Evolutionary conservation across 2,888 invertebrate genomes (phyloP).

Genomic region (Scaptomyza caliginosa): DNA sequence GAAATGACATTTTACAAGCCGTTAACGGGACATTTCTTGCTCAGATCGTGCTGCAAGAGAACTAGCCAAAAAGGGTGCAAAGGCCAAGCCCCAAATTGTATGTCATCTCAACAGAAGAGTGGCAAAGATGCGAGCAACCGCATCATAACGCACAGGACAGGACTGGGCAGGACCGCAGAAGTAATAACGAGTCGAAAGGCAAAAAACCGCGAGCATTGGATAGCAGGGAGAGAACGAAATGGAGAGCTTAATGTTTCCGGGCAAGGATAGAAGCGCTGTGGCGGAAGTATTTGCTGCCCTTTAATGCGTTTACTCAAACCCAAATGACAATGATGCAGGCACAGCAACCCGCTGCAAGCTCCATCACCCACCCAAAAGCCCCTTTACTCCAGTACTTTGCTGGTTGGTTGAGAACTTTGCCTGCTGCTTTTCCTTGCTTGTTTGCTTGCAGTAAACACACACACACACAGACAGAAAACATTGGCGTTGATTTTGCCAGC

Average conservation of each 20-base stretch:
- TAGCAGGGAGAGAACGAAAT: not conserved
- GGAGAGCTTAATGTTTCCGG: conserved; percentile 64
- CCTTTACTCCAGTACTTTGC: not conserved
- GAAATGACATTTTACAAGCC: conserved; percentile 7
- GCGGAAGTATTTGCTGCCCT: conserved; percentile 72
- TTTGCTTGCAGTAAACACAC: conserved; percentile 21
- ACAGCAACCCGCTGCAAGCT: not conserved
- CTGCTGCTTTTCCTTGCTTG: conserved; percentile 16
- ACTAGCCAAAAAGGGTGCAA: not conserved
- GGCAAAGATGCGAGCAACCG: conserved; percentile 3
- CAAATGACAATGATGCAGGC: conserved; percentile 43
- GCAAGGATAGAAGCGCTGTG: conserved; percentile 34
- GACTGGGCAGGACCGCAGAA: conserved; percentile 21
- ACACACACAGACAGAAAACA: conserved; percentile 22
- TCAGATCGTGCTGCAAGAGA: not conserved
- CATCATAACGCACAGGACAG: conserved; percentile 35
- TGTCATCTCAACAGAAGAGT: conserved; percentile 33
- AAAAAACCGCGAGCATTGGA: conserved; percentile 43
- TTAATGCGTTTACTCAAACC: conserved; percentile 70
- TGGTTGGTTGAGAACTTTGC: conserved; percentile 30
- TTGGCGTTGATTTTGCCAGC: conserved; percentile 51
- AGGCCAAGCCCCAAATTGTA: conserved; percentile 39
- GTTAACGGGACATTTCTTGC: conserved; percentile 1
- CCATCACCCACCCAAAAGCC: conserved; percentile 3
- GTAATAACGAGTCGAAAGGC: conserved; percentile 41